These are phyloP conservation scores for Drosophila takahashii DNA, from an alignment of 1,140 invertebrate species.

Conservation along the genomic window DNA sequence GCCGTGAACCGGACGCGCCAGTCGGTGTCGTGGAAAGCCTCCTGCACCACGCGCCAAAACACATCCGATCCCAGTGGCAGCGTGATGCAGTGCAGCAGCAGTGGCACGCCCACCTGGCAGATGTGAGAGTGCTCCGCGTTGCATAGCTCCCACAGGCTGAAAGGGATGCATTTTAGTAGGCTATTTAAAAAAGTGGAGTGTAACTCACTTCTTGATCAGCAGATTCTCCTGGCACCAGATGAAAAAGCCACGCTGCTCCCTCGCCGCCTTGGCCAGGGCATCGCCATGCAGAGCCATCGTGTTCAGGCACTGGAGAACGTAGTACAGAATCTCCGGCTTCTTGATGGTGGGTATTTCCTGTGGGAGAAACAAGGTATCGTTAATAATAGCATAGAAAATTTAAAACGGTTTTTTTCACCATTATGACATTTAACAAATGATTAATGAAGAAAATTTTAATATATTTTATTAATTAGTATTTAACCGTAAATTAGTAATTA, in stretches of 20 bases:
- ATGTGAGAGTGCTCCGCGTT: constrained; percentile 97
- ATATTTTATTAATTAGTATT: no score
- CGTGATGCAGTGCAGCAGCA: constrained; percentile 97
- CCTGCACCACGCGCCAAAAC: constrained; percentile 97
- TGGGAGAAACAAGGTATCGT: neutral
- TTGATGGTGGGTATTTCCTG: constrained; percentile 91
- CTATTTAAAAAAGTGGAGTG: rapidly evolving
- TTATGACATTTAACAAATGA: no score
- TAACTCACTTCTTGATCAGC: constrained; percentile 95
- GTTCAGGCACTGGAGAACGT: constrained; percentile 96
- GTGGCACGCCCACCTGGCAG: constrained; percentile 93
- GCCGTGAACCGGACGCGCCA: constrained; percentile 96
- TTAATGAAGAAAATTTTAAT: no score
- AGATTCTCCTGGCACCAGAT: constrained; percentile 99
- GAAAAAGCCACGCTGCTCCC: constrained; percentile 97
- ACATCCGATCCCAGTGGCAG: constrained; percentile 96
- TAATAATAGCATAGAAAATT: neutral
- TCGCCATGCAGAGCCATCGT: constrained; percentile 97
- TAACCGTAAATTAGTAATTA: no score
- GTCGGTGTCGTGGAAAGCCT: constrained; percentile 95
- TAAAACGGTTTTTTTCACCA: no score
- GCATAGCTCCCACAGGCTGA: constrained; percentile 96
- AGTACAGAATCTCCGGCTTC: constrained; percentile 97
- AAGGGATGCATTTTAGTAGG: neutral
- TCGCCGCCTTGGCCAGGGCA: constrained; percentile 93